Conservation (phyloP, 2,797 vertebrate genomes). For the Anguilla anguilla region DNA sequence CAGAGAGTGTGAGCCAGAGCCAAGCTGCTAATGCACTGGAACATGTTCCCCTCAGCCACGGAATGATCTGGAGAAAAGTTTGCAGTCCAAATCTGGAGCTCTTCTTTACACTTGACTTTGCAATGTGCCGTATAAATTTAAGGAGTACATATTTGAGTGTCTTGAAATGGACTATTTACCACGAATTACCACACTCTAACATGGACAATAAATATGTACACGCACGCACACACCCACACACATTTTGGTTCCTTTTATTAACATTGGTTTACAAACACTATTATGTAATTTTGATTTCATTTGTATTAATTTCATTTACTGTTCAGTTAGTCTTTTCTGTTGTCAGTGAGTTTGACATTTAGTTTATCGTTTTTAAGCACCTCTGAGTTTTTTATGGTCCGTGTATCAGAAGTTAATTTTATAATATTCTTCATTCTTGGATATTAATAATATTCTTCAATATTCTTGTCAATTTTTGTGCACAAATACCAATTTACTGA, state of each 20-base stretch:
- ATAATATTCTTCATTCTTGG: no score
- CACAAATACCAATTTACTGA: not conserved
- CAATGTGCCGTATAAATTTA: not conserved
- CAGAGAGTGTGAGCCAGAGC: slow-evolving; percentile 44
- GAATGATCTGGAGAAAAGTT: slow-evolving; percentile 33
- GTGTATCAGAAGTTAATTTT: no score
- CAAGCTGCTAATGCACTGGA: slow-evolving; percentile 51
- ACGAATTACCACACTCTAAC: not conserved
- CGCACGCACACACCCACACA: not conserved
- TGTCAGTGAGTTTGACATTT: not conserved
- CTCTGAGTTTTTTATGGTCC: no score
- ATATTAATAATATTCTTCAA: no score
- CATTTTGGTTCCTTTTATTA: not conserved
- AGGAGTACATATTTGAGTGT: slow-evolving; percentile 33
- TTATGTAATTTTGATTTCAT: not conserved
- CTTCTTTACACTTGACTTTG: slow-evolving; percentile 33
- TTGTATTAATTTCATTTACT: not conserved
- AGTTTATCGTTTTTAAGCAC: not conserved
- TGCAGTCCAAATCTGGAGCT: not conserved
- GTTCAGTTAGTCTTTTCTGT: not conserved
- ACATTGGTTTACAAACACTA: not conserved
- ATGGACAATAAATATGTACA: not conserved
- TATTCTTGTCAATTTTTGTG: not conserved
- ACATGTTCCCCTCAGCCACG: slow-evolving; percentile 51
- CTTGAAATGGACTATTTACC: not conserved